Evolutionary conservation across 1,140 invertebrate genomes (phyloP).

Genomic region (Drosophila paulistorum): DNA sequence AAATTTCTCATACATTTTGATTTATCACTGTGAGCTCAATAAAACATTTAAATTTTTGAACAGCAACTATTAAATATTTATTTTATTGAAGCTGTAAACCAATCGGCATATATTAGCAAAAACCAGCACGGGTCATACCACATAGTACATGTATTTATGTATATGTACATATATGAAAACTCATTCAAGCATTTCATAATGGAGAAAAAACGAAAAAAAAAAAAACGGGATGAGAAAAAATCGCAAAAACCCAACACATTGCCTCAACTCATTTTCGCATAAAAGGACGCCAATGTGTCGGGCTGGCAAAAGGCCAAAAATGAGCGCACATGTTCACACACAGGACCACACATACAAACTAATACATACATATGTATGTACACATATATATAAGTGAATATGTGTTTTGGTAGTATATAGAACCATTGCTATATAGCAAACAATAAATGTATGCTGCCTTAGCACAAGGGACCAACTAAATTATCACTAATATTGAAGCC

Average conservation of each 20-base stretch:
- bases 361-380: slow-evolving; percentile 21
- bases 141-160: slow-evolving; percentile 19
- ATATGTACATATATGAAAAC: slow-evolving; percentile 54
- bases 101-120: slow-evolving; percentile 51
- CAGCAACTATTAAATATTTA: slow-evolving; percentile 56
- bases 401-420: slow-evolving; percentile 35
- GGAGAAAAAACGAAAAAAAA: slow-evolving; percentile 42
- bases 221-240: slow-evolving; percentile 45
- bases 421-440: slow-evolving; percentile 63
- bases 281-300: slow-evolving; percentile 78
- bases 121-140: not conserved
- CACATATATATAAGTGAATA: slow-evolving; percentile 21
- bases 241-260: slow-evolving; percentile 63
- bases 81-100: slow-evolving; percentile 58
- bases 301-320: slow-evolving; percentile 77
- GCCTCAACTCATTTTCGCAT: slow-evolving; percentile 79
- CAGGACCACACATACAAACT: slow-evolving; percentile 21
- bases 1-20: slow-evolving; percentile 16
- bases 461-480: slow-evolving; percentile 79
- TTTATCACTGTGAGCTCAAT: slow-evolving; percentile 5
- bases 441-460: slow-evolving; percentile 64
- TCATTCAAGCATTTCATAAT: slow-evolving; percentile 78
- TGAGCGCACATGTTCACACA: slow-evolving; percentile 41
- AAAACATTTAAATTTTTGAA: slow-evolving; percentile 43
- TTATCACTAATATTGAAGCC: slow-evolving; percentile 74